A percentile compares a stretch with the other conserved stretches of the same genome.
Conservation (phyloP, 1,140 invertebrate species). For the Colletes gigas region DNA sequence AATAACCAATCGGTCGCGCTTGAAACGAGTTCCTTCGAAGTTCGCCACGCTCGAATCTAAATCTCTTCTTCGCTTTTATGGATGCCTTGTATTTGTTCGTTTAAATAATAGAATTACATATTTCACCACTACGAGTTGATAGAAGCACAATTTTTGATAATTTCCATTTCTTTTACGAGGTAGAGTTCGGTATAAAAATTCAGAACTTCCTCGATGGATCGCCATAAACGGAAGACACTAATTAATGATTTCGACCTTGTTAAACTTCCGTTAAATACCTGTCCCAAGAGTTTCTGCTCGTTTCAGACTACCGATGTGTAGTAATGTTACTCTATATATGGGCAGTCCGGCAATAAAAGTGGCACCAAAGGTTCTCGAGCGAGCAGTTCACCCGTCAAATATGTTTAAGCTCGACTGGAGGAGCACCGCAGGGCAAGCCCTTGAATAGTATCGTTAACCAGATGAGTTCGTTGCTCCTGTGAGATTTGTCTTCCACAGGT, state of each 20-base stretch:
- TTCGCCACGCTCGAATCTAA: no score
- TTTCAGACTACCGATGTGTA: no score
- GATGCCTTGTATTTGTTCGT: no score
- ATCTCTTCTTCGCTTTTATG: no score
- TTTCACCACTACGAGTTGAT: no score
- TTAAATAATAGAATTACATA: no score
- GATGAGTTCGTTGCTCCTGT: slow-evolving; percentile 25
- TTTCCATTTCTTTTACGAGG: no score
- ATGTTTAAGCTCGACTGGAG: slow-evolving; percentile 13
- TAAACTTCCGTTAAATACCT: not conserved
- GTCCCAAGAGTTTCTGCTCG: not conserved
- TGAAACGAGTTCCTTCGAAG: no score
- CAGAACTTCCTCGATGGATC: no score
- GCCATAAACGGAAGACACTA: not conserved
- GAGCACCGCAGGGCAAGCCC: slow-evolving; percentile 4
- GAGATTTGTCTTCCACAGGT: not conserved
- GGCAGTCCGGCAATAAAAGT: not conserved
- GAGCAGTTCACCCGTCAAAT: not conserved
- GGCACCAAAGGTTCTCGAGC: not conserved
- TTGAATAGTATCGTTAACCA: slow-evolving; percentile 44
- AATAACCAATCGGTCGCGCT: no score
- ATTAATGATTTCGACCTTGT: not conserved
- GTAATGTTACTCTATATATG: not conserved
- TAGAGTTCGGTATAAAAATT: no score
- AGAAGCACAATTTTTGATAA: no score